These are phyloP conservation scores for Ondatra zibethicus DNA, from an alignment of 2,113 vertebrate genomes.

Conservation along the genomic window DNA sequence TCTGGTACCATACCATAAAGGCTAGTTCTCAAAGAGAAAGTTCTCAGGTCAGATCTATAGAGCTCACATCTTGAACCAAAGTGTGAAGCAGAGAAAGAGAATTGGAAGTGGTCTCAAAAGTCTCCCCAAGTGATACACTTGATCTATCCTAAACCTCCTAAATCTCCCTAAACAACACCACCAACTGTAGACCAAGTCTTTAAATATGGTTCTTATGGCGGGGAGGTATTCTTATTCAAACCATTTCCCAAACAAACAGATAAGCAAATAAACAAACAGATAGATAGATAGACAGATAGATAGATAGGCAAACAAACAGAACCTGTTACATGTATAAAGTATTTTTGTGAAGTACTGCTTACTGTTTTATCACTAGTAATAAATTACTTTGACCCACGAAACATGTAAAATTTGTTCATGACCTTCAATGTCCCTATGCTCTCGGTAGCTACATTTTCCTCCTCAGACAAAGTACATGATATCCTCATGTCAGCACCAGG, in stretches of 20 bases:
- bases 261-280: too few relatives aligned
- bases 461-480: neutral
- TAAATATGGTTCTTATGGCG: neutral
- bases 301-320: neutral
- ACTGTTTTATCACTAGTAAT: neutral
- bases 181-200: neutral
- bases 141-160: neutral
- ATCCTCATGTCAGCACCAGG: neutral
- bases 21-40: neutral
- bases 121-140: neutral
- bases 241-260: neutral
- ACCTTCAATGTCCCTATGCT: neutral
- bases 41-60: neutral
- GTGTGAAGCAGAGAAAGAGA: neutral
- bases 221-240: neutral
- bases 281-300: too few relatives aligned
- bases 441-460: neutral
- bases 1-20: neutral
- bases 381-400: neutral
- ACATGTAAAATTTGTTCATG: neutral
- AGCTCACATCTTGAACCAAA: neutral
- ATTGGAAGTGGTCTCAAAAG: neutral
- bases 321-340: neutral
- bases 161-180: neutral
- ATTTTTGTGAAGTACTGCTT: neutral